Evolutionary conservation across 2,797 vertebrate species (phyloP).

Genomic region (Columba guinea): DNA sequence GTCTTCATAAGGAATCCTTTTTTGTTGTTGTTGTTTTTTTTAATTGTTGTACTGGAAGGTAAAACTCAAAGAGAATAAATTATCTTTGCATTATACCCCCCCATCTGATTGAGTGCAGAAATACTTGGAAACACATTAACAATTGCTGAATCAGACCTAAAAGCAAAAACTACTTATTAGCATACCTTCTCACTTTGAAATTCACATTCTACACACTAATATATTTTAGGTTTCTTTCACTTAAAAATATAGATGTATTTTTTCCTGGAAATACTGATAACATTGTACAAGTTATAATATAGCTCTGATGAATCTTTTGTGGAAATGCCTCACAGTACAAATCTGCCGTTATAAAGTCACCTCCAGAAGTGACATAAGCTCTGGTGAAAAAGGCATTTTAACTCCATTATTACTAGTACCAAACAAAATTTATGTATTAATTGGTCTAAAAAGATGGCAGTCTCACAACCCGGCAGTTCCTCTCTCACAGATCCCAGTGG

Average conservation of each 20-base stretch:
- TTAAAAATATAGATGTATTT: background rate
- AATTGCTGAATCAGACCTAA: background rate
- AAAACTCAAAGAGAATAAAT: background rate
- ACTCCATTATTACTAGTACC: background rate
- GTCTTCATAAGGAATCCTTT: background rate
- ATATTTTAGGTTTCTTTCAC: background rate
- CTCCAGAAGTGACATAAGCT: background rate
- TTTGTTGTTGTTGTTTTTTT: too few species aligned
- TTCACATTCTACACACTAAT: background rate
- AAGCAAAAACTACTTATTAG: background rate
- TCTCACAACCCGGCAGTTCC: background rate
- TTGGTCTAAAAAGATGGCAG: background rate
- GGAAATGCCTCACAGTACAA: background rate
- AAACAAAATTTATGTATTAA: background rate
- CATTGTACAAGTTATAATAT: background rate
- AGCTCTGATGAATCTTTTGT: background rate
- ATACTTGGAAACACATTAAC: background rate
- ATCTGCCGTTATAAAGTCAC: conserved; percentile 23
- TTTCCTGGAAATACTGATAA: background rate
- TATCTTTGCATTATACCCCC: background rate
- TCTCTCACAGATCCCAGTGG: background rate
- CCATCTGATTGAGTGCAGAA: background rate
- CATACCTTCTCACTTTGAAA: background rate
- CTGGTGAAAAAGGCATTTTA: conserved; percentile 5
- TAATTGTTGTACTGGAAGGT: background rate